Evolutionary conservation across 2,113 vertebrate species (phyloP), one percentile per base, ranked within the genome.

Genomic region (Leptobrachium leishanense): DNA sequence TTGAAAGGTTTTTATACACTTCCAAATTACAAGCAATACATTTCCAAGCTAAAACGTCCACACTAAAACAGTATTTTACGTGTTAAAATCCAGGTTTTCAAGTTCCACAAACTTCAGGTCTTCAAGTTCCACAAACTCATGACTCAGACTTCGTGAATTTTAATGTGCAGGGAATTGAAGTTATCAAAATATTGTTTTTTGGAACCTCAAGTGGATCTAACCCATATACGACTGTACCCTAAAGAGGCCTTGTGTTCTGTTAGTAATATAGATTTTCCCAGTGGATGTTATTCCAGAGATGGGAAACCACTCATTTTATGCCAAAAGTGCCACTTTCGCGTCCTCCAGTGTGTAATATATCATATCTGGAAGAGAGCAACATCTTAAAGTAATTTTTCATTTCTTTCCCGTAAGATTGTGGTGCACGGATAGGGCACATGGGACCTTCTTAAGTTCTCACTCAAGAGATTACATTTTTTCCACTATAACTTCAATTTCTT

Each of bases 101-200:
- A 31, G 20, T 31, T 31, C 20, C 20, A 31, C 20, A 31, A 31
- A 31, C 20, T 31, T 50, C 46, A 50, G 4, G 46, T 4, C 46
- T 50, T 8, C 4, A 8, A 50, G 46, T 50, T 50, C 46, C 8
- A 50, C 46, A 50, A 50, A 50, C 46, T 50, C 46, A 50, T 50
- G 8, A 4, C 4, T 50, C 46, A 50, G 46, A 50, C 46, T 5
- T 50, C 4, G 46, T 55, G n/a, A 9, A 59, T 59, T 74, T 81
- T 76, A n/a, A 81, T 57, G 78, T 62, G 31, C 53, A 68, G 78
- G 78, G 78, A 81, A 67, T 81, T 81, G 43, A 50, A 74, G 68
- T n/a, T 74, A 65, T 74, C 64, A 81, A 74, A 74, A 81, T 81
- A 81, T 74, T 81, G 57, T 81, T 68, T 81, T 63, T 41, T 81